Percentiles rank a stretch among this genome's conserved stretches.
Evolutionary conservation across 1,140 invertebrate species (phyloP).

Genomic region (Pissodes strobi): DNA sequence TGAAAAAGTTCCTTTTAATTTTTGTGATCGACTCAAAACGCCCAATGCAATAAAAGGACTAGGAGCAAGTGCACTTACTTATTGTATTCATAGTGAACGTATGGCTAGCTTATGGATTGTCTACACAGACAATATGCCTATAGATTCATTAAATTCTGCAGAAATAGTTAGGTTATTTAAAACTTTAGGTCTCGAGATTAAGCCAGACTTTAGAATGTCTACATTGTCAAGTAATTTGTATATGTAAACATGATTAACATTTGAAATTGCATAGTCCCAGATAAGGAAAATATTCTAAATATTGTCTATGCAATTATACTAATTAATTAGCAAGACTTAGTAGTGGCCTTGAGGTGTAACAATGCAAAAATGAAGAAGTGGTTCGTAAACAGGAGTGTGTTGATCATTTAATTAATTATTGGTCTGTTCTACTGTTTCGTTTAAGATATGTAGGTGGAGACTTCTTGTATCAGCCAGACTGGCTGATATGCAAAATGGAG

Average conservation of each 20-base stretch:
- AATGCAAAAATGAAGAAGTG: too few species aligned
- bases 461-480: too few species aligned
- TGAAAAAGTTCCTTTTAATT: conserved; percentile 21
- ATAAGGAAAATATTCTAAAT: too few species aligned
- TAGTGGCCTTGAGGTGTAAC: too few species aligned
- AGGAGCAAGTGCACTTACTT: conserved; percentile 41
- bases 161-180: conserved; percentile 42
- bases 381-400: too few species aligned
- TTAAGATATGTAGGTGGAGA: too few species aligned
- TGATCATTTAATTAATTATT: too few species aligned
- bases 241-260: conserved; percentile 34
- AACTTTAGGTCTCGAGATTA: conserved; percentile 29
- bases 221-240: conserved; percentile 46
- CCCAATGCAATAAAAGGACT: conserved; percentile 48
- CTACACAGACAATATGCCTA: conserved; percentile 41
- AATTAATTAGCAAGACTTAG: too few species aligned
- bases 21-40: conserved; percentile 37
- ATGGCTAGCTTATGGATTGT: conserved; percentile 42
- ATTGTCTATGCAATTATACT: too few species aligned
- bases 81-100: conserved; percentile 36
- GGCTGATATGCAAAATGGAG: too few species aligned
- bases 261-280: too few species aligned
- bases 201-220: conserved; percentile 5
- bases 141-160: conserved; percentile 44
- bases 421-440: too few species aligned